Evolutionary conservation across 1,140 invertebrate genomes (phyloP).

Genomic region (Holcopasites calliopsidis): DNA sequence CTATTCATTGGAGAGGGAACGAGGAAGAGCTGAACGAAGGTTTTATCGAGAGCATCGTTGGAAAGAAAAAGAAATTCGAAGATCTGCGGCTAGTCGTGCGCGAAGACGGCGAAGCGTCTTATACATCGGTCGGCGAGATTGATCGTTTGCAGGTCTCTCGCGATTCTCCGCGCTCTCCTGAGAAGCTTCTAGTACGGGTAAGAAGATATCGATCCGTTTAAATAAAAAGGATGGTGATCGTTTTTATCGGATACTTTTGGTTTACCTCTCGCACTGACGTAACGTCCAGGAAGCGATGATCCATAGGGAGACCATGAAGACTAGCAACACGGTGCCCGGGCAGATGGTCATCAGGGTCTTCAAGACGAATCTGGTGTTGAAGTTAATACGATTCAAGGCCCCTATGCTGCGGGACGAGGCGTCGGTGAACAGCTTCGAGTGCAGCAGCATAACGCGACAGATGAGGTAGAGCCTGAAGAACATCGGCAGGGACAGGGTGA

Average conservation of each 20-base stretch:
- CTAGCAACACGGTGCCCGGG: conserved; percentile 97
- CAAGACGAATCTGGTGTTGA: conserved; percentile 99
- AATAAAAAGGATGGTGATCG: too few relatives aligned
- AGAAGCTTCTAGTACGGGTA: too few relatives aligned
- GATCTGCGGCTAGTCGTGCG: conserved; percentile 10
- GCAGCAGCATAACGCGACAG: conserved; percentile 99
- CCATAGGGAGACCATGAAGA: conserved; percentile 99
- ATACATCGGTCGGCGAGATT: conserved; percentile 32
- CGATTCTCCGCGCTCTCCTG: too few relatives aligned
- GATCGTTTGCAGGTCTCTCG: conserved; percentile 37
- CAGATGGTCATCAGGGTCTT: conserved; percentile 99
- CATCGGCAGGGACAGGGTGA: conserved; percentile 98
- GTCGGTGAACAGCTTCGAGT: conserved; percentile 99
- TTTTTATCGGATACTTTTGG: background rate
- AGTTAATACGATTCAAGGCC: conserved; percentile 99
- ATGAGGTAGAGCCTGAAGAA: conserved; percentile 99
- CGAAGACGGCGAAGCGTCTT: background rate
- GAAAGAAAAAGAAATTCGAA: background rate
- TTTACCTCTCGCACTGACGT: conserved; percentile 99
- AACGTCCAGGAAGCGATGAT: conserved; percentile 99
- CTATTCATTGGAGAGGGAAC: conserved; percentile 34
- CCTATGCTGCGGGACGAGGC: conserved; percentile 96
- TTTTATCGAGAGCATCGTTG: conserved; percentile 4
- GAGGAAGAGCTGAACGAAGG: background rate
- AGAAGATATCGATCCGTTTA: too few relatives aligned